Percentiles rank a stretch among this genome's conserved stretches.
phyloP scores from a whole-genome alignment of 2,797 vertebrate genomes.

The Falco concolor region DNA sequence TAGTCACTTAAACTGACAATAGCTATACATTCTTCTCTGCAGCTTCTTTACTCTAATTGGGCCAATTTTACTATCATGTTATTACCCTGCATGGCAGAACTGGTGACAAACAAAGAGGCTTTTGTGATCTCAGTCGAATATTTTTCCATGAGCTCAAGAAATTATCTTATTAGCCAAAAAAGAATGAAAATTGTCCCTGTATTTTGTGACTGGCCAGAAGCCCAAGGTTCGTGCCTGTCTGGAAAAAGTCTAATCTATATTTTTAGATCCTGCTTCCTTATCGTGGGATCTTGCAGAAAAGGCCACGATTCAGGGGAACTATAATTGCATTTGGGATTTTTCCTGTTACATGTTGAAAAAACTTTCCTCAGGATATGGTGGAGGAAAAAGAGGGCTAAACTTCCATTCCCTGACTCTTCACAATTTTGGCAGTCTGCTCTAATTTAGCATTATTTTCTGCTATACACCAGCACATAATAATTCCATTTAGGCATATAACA shows the following conservation, averaged over 20 bases:
- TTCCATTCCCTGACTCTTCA: background rate
- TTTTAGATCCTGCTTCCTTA: slow-evolving; percentile 28
- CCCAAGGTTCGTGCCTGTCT: background rate
- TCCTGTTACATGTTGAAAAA: background rate
- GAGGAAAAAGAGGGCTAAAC: background rate
- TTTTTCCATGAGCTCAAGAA: slow-evolving; percentile 64
- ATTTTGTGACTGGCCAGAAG: slow-evolving; percentile 56
- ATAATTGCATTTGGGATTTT: background rate
- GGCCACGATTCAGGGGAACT: background rate
- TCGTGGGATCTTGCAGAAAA: background rate
- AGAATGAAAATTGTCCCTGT: slow-evolving; percentile 52
- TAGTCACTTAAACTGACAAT: slow-evolving; percentile 65
- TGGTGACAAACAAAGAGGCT: slow-evolving; percentile 59
- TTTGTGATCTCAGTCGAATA: slow-evolving; percentile 55
- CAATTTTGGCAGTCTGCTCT: background rate
- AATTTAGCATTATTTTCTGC: background rate
- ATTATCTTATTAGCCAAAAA: slow-evolving; percentile 53
- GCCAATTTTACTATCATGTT: slow-evolving; percentile 51
- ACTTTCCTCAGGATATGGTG: background rate
- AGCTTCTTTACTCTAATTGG: slow-evolving; percentile 63
- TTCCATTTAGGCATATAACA: background rate
- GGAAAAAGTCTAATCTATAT: slow-evolving; percentile 26
- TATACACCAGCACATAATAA: background rate
- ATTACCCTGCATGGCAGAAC: slow-evolving; percentile 54
- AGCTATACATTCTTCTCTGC: slow-evolving; percentile 50